phyloP scores from a whole-genome alignment of 2,797 vertebrate genomes.

The Eremophila alpestris region DNA sequence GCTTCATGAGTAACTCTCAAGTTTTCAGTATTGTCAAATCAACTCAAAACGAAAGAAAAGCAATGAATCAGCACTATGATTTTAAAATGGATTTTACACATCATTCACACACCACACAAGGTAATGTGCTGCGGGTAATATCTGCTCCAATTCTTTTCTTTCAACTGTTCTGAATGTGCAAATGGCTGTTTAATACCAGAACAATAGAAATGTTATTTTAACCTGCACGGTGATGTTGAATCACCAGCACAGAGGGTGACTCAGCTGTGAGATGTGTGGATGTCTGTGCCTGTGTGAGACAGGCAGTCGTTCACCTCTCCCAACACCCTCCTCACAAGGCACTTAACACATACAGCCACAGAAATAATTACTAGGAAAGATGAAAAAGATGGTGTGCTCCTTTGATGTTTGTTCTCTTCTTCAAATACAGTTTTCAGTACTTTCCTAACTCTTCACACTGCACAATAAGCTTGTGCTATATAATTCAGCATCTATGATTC shows the following conservation, averaged over 20 bases:
- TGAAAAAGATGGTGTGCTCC: not conserved
- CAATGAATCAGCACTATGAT: not conserved
- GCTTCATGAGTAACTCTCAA: not conserved
- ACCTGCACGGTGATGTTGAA: not conserved
- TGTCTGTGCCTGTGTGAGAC: not conserved
- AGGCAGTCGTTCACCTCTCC: not conserved
- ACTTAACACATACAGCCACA: not conserved
- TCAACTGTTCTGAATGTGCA: not conserved
- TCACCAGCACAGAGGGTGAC: not conserved
- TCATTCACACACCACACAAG: not conserved
- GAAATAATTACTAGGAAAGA: not conserved
- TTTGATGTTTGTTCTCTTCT: not conserved
- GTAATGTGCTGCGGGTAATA: not conserved
- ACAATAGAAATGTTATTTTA: conserved; percentile 13
- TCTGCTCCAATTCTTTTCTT: not conserved
- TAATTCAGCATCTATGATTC: not conserved
- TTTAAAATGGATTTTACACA: not conserved
- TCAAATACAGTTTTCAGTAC: not conserved
- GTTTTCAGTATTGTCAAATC: not conserved
- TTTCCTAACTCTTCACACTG: not conserved
- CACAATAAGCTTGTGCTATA: not conserved
- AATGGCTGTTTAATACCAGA: not conserved
- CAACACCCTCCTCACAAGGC: not conserved
- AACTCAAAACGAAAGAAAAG: not conserved
- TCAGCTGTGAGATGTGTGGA: not conserved